Evolutionary conservation across 2,113 vertebrate genomes (phyloP).

Genomic region (Leucoraja erinaceus): DNA sequence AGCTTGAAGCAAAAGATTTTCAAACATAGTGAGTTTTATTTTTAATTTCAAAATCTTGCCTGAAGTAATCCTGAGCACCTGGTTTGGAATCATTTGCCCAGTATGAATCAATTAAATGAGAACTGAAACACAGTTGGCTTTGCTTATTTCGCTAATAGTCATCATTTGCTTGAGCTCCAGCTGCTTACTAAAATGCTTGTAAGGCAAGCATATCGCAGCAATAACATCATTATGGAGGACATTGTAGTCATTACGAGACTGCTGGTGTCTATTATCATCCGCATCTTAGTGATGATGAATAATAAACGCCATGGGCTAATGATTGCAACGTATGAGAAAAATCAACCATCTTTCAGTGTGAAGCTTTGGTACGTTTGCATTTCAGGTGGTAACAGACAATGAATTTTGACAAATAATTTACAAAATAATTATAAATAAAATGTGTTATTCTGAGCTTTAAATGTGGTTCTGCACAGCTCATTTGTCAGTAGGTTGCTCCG

Average conservation of each 20-base stretch:
- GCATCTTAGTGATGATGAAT: slow-evolving; percentile 31
- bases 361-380: neutral
- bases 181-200: slow-evolving; percentile 27
- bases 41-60: slow-evolving; percentile 16
- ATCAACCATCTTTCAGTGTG: neutral
- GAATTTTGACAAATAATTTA: neutral
- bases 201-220: slow-evolving; percentile 5
- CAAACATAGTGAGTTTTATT: neutral
- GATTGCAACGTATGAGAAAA: neutral
- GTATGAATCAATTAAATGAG: slow-evolving; percentile 30
- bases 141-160: slow-evolving; percentile 23
- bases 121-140: slow-evolving; percentile 26
- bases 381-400: neutral
- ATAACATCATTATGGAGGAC: slow-evolving; percentile 30
- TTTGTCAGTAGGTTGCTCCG: neutral
- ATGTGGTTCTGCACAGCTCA: neutral
- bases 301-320: slow-evolving; percentile 26
- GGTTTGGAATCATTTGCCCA: slow-evolving; percentile 33
- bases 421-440: neutral
- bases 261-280: slow-evolving; percentile 30
- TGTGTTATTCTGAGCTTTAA: neutral
- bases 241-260: slow-evolving; percentile 23
- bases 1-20: neutral
- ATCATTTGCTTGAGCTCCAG: slow-evolving; percentile 11
- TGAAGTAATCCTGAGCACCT: slow-evolving; percentile 26